Evolutionary conservation across 2,113 vertebrate genomes (phyloP), one percentile per base, ranked within the genome.

Genomic region (Catharus fuscescens): DNA sequence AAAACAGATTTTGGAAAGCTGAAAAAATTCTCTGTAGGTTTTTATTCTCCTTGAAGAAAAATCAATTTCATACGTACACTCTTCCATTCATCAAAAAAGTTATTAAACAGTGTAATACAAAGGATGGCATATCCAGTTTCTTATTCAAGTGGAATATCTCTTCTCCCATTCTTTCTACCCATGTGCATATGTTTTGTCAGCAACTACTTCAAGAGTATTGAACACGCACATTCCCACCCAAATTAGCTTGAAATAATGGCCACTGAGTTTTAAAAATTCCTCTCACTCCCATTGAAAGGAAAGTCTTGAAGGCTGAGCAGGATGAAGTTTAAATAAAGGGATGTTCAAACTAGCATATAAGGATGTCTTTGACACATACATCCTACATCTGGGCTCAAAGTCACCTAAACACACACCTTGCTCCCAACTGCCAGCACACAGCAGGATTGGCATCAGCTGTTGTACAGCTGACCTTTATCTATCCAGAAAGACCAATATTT

Each of bases 391-490:
- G 6, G 9, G 10, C 32, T 86, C n/a, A 83, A 69, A 89, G 36
- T 25, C 20, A 19, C 18, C 57, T 45, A 32, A 73, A 36, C 2
- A n/a, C 15, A 44, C 14, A 8, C 12, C 34, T 23, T 4, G 7
- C 9, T 88, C 32, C 29, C 34, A 74, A 0, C 11, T 69, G 40
- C 57, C 40, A 62, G 29, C 5, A 38, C 0, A 0, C 5, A 42
- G 21, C 32, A 50, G 25, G 5, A 61, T 69, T 85, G 34, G 32
- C 18, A 31, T 40, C 31, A 76, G 17, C 38, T n/a, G 17, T 18
- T 67, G 14, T 34, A 26, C 20, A 50, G 34, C 4, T 83, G 42
- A 77, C 34, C 45, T 88, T 88, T 40, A 50, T 61, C 14, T 62
- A 18, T 42, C 18, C 52, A 62, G 54, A 12, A 91, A 80, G 34